Base-by-base conservation (phyloP, 2,888 invertebrate species). In the Agonum fuliginosum region DNA sequence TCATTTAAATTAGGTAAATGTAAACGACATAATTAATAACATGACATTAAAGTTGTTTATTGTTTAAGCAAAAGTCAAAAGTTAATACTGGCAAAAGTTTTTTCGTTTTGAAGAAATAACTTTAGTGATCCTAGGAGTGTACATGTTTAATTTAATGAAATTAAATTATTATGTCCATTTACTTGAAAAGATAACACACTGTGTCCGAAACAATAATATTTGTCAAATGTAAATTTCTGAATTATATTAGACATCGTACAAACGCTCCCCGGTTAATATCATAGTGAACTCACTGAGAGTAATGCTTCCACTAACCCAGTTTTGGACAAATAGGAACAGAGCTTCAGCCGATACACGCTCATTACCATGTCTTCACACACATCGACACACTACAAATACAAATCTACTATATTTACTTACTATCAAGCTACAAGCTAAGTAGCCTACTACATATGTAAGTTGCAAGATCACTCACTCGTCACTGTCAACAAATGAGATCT, bases 271-370 rank as follows among this genome's bases (percentile, higher is more conserved):
- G 67, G 67, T 41, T 37, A 20, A 37, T 14, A 54, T 20, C 54
- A 54, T 48, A 54, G 12, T 54, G 54, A 54, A 24, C 54, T 54
- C n/a, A 37, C 65, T 34, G 17, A 37, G 19, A 6, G 41, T 67
- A 67, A 67, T 22, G 12, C 73, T 62, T 20, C 65, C 46, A 62
- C 74, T 74, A 74, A 74, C 74, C 74, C 74, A 74, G 74, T 74
- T 74, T 19, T 41, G 27, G 65, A 65, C 62, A 65, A 74, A 74
- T 74, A 51, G 46, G 65, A 74, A 65, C 48, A 34, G 30, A 37
- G 67, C 24, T n/a, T 67, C 41, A 20, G 22, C 41, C 41, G 67
- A 67, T 67, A 67, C 41, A 22, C 12, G 37, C 67, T 67, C 67
- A 67, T 67, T 67, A 67, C 43, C 24, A 20, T 54, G 54, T 54